phyloP scores from a whole-genome alignment of 64 coral and sea anemone species.

The Montipora sp. region DNA sequence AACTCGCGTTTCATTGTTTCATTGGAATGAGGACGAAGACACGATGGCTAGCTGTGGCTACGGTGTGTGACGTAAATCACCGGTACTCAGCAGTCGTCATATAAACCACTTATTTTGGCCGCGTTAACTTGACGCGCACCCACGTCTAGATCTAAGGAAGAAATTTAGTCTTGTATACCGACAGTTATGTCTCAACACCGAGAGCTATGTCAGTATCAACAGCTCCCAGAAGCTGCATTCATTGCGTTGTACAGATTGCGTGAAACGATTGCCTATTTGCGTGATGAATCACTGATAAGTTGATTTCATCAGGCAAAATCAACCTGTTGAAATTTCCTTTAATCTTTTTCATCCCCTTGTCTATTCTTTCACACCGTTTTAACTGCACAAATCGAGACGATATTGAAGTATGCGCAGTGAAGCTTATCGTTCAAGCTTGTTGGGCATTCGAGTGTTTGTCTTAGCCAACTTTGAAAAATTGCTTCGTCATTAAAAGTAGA shows the following conservation, averaged over 20 bases:
- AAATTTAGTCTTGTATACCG: not conserved
- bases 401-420: not conserved
- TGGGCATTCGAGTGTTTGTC: slow-evolving; percentile 1
- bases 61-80: not conserved
- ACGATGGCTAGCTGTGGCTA: not conserved
- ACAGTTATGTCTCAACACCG: not conserved
- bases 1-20: not conserved
- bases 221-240: not conserved
- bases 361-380: not conserved
- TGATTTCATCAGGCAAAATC: not conserved
- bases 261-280: not conserved
- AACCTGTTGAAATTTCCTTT: not conserved
- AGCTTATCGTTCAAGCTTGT: not conserved
- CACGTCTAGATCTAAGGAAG: not conserved
- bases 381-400: not conserved
- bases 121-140: not conserved
- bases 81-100: not conserved
- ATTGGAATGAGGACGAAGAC: slow-evolving; percentile 6
- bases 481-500: not conserved
- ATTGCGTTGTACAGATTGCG: not conserved
- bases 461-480: not conserved
- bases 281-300: not conserved
- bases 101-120: not conserved
- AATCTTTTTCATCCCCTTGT: not conserved
- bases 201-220: not conserved